phyloP scores from a whole-genome alignment of 2,113 vertebrate genomes.

The Cichladusa arquata region DNA sequence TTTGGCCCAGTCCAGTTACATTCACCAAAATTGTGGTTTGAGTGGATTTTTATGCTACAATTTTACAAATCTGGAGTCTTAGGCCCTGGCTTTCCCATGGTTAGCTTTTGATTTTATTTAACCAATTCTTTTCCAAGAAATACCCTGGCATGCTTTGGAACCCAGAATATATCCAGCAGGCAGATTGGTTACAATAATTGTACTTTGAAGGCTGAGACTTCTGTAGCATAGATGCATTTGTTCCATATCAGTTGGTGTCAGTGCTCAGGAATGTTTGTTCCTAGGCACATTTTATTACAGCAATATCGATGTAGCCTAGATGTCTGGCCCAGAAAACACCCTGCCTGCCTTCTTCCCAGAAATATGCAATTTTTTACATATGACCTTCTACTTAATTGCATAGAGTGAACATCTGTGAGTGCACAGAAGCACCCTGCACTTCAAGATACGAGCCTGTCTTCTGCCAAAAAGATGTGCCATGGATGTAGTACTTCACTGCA shows the following conservation, averaged over 20 bases:
- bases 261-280: neutral
- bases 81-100: neutral
- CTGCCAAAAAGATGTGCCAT: neutral
- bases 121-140: neutral
- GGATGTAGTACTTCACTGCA: neutral
- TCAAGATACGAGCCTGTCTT: neutral
- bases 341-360: neutral
- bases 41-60: neutral
- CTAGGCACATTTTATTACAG: neutral
- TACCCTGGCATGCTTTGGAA: neutral
- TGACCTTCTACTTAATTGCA: neutral
- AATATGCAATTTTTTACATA: neutral
- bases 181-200: neutral
- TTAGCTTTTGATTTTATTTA: neutral
- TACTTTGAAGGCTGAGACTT: neutral
- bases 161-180: neutral
- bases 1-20: neutral
- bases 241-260: accelerated
- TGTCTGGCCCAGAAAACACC: neutral
- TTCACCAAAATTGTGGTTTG: neutral
- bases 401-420: neutral
- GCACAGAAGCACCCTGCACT: neutral
- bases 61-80: neutral
- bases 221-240: neutral
- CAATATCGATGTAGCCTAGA: neutral